Evolutionary conservation across 2,113 vertebrate species (phyloP).

Genomic region (Oncorhynchus tshawytscha): DNA sequence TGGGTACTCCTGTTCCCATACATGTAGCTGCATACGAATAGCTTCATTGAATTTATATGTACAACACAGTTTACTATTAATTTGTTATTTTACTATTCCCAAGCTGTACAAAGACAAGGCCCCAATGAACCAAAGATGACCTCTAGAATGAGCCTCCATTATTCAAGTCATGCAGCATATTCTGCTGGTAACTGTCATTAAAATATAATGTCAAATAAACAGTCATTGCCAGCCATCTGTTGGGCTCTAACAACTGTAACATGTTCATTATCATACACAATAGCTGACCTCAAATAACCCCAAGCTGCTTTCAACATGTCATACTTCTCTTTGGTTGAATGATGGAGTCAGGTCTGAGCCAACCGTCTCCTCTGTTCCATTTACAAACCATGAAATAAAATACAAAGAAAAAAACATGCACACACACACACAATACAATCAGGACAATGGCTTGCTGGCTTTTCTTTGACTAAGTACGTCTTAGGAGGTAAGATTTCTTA

Average conservation of each 20-base stretch:
- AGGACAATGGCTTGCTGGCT: slow-evolving; percentile 7
- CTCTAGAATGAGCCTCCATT: slow-evolving; percentile 44
- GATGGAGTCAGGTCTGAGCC: slow-evolving; percentile 17
- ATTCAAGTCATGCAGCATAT: slow-evolving; percentile 34
- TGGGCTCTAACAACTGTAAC: slow-evolving; percentile 36
- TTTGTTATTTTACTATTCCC: slow-evolving; percentile 47
- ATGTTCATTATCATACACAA: slow-evolving; percentile 52
- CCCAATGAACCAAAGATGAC: slow-evolving; percentile 32
- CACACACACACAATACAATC: slow-evolving; percentile 19
- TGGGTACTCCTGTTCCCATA: background rate
- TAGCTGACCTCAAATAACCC: slow-evolving; percentile 46
- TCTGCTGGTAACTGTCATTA: slow-evolving; percentile 40
- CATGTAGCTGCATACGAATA: background rate
- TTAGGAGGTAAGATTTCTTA: slow-evolving; percentile 21
- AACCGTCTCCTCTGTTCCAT: slow-evolving; percentile 7
- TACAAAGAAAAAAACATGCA: slow-evolving; percentile 21
- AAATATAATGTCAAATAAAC: slow-evolving; percentile 57
- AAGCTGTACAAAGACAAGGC: background rate
- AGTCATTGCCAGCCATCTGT: slow-evolving; percentile 55
- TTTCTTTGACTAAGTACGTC: slow-evolving; percentile 3
- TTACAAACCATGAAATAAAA: slow-evolving; percentile 26
- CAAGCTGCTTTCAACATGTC: slow-evolving; percentile 37
- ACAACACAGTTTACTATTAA: background rate
- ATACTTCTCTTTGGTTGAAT: slow-evolving; percentile 19
- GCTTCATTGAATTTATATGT: too few species aligned